These are phyloP conservation scores for Genyomyrus donnyi DNA, from an alignment of 2,113 vertebrate species.

Conservation along the genomic window DNA sequence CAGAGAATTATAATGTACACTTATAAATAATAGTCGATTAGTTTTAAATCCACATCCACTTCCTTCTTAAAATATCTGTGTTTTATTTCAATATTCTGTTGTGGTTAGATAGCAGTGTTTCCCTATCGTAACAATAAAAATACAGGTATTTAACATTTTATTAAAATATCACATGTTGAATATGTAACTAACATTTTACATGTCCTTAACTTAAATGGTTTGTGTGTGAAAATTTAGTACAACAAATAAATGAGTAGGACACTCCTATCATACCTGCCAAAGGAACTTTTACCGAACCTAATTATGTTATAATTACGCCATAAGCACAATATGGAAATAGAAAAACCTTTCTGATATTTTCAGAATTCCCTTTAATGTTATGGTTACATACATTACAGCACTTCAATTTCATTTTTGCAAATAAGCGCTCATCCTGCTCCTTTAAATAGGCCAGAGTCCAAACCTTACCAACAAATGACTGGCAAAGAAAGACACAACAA, in stretches of 20 bases:
- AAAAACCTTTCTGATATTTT: not conserved
- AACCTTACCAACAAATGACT: constrained; percentile 18
- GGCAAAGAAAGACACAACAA: not conserved
- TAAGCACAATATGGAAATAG: not conserved
- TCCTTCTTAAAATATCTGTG: not conserved
- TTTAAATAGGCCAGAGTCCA: constrained; percentile 40
- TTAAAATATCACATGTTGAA: not conserved
- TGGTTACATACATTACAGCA: not conserved
- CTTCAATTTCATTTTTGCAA: not conserved
- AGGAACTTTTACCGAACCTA: not conserved
- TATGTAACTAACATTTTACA: not conserved
- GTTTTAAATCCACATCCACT: not conserved
- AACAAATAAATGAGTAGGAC: not conserved
- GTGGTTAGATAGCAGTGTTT: not conserved
- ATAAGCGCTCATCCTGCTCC: not conserved
- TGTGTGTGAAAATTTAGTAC: not conserved
- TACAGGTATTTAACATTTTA: not conserved
- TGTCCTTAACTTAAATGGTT: not conserved
- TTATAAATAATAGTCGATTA: not conserved
- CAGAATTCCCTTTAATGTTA: not conserved
- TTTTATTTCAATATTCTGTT: not conserved
- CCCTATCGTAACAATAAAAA: not conserved
- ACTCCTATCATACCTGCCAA: not conserved
- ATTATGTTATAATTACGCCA: not conserved
- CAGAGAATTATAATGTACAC: not conserved